Evolutionary conservation across 2,113 vertebrate species (phyloP).

Genomic region (Thomomys bottae): DNA sequence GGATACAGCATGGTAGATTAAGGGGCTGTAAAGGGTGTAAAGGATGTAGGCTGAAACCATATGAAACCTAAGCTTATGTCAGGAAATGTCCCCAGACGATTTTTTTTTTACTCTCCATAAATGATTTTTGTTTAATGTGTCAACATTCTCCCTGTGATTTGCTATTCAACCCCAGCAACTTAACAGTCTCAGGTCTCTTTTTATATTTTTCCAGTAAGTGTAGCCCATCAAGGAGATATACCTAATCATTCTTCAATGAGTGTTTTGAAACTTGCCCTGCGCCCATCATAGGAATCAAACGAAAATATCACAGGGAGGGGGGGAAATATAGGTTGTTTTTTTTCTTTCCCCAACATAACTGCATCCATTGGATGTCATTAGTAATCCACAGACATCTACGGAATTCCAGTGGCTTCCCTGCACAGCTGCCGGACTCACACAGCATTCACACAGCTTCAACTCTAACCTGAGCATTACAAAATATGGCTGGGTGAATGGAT

Average conservation of each 20-base stretch:
- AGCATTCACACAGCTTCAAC: neutral
- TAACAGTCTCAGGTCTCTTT: conserved; percentile 43
- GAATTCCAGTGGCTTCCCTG: neutral
- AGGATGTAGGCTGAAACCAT: conserved; percentile 39
- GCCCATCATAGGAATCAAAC: conserved; percentile 26
- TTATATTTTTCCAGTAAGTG: neutral
- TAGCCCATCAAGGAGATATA: neutral
- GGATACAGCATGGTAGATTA: conserved; percentile 67
- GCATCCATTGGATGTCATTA: neutral
- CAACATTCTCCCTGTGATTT: conserved; percentile 27
- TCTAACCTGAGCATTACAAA: neutral
- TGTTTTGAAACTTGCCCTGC: conserved; percentile 40
- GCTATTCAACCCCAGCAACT: conserved; percentile 27
- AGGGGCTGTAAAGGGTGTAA: conserved; percentile 39
- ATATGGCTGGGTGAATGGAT: neutral
- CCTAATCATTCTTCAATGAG: neutral
- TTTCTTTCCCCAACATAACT: conserved; percentile 65
- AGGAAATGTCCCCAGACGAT: conserved; percentile 26
- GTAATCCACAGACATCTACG: neutral
- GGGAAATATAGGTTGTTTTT: too few species aligned
- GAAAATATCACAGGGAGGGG: conserved; percentile 55
- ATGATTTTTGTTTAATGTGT: conserved; percentile 39
- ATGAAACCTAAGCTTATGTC: neutral
- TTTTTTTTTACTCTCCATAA: conserved; percentile 38
- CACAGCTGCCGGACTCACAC: neutral